Base-by-base conservation (phyloP, 2,797 vertebrate genomes). In the Calcarius lapponicus region DNA sequence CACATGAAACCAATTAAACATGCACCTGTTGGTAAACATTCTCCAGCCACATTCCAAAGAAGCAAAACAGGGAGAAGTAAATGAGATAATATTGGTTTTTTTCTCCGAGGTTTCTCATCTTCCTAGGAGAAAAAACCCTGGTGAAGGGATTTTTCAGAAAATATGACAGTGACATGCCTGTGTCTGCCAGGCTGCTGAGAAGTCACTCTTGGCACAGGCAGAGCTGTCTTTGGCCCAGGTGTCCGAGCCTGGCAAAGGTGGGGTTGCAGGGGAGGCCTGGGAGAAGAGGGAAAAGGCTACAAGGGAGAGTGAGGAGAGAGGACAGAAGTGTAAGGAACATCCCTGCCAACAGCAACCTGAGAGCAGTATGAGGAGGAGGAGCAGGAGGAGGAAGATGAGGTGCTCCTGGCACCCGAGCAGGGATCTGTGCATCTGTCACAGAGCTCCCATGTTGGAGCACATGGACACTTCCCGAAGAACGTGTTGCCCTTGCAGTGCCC, bases 401-500 rank as follows among this genome's bases (percentile, higher is more conserved):
- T 45, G 28, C 14, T 53, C 9, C 57, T 0, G 2, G 38, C 47
- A 17, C 20, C 38, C 51, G 32, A 36, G 38, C 9, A 38, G 28
- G 40, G 11, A 54, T 51, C 45, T 34, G 17, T 17, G 16, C 10
- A 4, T 15, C 31, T 24, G 25, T 47, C 42, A 34, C 24, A 70
- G 54, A 80, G 20, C 20, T 60, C 8, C 36, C 20, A 11, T 50
- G 34, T 54, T 50, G 29, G 34, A 58, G 43, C 66, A 45, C n/a
- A 4, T 1, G 40, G 57, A 38, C 19, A 5, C 38, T 45, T 54
- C 28, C 48, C 54, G 57, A 21, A 22, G 67, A 54, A 21, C 0
- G 0, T 28, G 48, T 28, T 18, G 56, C 21, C 32, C 2, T 0
- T 61, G 38, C 48, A 26, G 38, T 25, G 47, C 10, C 10, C 36